These are phyloP conservation scores for Pluvianellus socialis DNA, from an alignment of 2,113 vertebrate genomes.

Conservation along the genomic window DNA sequence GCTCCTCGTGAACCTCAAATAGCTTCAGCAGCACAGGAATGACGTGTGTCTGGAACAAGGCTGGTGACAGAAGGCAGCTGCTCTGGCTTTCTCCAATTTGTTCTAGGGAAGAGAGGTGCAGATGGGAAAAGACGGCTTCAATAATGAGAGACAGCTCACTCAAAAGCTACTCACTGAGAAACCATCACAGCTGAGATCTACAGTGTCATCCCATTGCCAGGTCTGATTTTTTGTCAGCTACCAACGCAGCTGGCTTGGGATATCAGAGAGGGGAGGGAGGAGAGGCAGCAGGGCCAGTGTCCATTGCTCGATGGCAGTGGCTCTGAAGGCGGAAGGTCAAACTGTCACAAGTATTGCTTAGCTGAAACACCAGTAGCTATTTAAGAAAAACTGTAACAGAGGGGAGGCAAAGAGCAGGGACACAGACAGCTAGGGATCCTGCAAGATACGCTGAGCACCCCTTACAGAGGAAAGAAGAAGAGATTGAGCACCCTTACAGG, in stretches of 20 bases:
- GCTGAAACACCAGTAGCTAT: background rate
- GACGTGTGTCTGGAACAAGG: slow-evolving; percentile 87
- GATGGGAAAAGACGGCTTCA: background rate
- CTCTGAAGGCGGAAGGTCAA: background rate
- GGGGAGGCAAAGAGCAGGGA: background rate
- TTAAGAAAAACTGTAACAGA: background rate
- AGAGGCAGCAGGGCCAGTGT: background rate
- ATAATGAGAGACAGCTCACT: background rate
- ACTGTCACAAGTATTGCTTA: background rate
- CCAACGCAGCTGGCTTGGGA: background rate
- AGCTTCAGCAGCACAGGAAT: slow-evolving; percentile 90
- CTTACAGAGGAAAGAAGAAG: background rate
- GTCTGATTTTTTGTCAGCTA: background rate
- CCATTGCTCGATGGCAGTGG: background rate
- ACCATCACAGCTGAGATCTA: background rate
- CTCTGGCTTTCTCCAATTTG: slow-evolving; percentile 69
- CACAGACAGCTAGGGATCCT: background rate
- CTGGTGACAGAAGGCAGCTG: slow-evolving; percentile 84
- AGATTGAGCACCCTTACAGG: background rate
- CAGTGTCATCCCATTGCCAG: background rate
- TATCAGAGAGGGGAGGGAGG: background rate
- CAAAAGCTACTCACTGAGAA: background rate
- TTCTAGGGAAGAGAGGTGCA: slow-evolving; percentile 70
- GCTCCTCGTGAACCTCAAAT: slow-evolving; percentile 92
- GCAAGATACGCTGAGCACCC: background rate